Evolutionary conservation across 2,797 vertebrate genomes (phyloP).

Genomic region (Bucorvus abyssinicus): DNA sequence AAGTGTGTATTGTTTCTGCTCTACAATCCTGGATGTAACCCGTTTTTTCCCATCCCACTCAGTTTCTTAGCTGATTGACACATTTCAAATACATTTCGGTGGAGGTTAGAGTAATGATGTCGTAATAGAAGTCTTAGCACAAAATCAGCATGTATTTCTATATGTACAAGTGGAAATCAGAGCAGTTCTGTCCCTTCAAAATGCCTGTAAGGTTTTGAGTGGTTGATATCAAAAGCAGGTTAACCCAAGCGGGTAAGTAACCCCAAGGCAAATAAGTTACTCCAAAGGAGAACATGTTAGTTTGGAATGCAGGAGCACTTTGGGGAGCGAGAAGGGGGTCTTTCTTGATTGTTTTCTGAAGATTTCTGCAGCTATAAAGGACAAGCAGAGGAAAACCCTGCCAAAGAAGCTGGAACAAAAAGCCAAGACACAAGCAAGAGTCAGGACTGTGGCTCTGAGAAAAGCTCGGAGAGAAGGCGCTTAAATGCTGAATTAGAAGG

Average conservation of each 20-base stretch:
- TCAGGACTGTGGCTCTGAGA: background rate
- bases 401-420: background rate
- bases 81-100: background rate
- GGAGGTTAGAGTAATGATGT: background rate
- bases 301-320: background rate
- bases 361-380: background rate
- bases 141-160: background rate
- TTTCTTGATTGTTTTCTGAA: background rate
- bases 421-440: background rate
- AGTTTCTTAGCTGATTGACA: background rate
- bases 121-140: background rate
- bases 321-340: background rate
- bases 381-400: background rate
- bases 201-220: background rate
- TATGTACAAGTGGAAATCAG: background rate
- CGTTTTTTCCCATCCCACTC: background rate
- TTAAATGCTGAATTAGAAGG: background rate
- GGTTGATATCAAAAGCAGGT: background rate
- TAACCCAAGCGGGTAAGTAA: background rate
- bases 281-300: accelerated
- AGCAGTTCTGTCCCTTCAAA: background rate
- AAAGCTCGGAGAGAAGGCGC: background rate
- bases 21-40: background rate
- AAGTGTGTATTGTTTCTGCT: background rate
- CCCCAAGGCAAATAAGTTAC: background rate